These are phyloP conservation scores for Solenodon paradoxus DNA, from an alignment of 2,113 vertebrate genomes.

Conservation along the genomic window DNA sequence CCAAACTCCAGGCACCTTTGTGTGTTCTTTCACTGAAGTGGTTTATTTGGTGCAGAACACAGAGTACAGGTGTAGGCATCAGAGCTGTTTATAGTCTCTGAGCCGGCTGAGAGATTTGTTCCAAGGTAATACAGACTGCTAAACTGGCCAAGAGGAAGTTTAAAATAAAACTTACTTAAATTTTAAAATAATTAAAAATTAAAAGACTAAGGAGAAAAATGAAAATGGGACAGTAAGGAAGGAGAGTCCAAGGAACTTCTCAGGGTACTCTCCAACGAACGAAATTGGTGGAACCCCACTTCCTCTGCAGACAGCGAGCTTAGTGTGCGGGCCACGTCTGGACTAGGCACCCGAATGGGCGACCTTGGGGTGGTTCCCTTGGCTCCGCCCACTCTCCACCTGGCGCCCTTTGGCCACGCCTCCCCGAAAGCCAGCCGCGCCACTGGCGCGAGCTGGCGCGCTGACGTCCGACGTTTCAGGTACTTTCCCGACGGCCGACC, in stretches of 20 bases:
- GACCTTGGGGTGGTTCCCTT: rapidly evolving
- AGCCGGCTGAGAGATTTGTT: not conserved
- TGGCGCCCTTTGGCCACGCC: not conserved
- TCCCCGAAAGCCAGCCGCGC: not conserved
- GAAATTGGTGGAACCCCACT: not conserved
- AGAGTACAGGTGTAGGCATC: not conserved
- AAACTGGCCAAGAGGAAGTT: not conserved
- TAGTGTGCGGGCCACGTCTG: not conserved
- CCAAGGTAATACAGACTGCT: not conserved
- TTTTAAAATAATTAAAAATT: not conserved
- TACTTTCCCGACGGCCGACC: conserved; percentile 65
- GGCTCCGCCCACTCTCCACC: conserved; percentile 34
- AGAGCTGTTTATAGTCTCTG: not conserved
- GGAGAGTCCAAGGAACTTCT: not conserved
- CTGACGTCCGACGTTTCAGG: conserved; percentile 74
- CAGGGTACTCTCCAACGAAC: not conserved
- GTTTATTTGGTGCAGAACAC: not conserved
- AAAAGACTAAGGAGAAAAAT: not conserved
- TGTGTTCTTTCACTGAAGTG: not conserved
- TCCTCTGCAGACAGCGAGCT: not conserved
- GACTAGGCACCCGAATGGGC: rapidly evolving
- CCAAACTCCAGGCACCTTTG: not conserved
- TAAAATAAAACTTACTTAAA: not conserved
- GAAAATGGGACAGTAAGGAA: not conserved
- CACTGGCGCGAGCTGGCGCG: not conserved